These are phyloP conservation scores for Trachops cirrhosus DNA, from an alignment of 2,797 vertebrate species.

Conservation along the genomic window DNA sequence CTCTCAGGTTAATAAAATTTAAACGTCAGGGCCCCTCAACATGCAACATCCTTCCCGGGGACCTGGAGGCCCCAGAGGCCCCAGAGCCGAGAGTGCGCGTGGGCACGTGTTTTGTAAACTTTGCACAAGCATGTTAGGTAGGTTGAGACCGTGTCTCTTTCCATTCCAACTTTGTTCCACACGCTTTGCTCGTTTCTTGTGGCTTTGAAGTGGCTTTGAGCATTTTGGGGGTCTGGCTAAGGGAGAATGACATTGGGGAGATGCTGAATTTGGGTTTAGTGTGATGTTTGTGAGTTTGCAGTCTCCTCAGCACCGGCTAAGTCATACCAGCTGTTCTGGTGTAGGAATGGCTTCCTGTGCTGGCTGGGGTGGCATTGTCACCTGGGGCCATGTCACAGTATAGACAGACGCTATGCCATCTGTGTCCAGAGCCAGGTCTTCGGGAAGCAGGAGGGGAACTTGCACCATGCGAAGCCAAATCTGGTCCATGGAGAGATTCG, in stretches of 20 bases:
- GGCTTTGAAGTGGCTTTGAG: not conserved
- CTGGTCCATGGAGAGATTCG: not conserved
- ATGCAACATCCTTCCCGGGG: fast-evolving
- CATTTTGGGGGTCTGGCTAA: not conserved
- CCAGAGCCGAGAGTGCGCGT: fast-evolving
- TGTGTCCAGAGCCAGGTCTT: not conserved
- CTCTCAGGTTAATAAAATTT: not conserved
- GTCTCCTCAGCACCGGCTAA: not conserved
- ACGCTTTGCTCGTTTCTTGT: not conserved
- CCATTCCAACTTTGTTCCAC: not conserved
- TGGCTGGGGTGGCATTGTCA: not conserved
- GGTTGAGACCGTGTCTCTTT: not conserved
- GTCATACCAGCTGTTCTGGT: not conserved
- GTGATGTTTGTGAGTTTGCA: too few species aligned
- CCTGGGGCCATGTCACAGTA: fast-evolving
- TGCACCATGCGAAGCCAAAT: not conserved
- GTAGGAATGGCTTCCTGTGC: not conserved
- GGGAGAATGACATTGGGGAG: not conserved
- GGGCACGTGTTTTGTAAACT: not conserved
- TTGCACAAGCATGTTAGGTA: not conserved
- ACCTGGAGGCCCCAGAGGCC: not conserved
- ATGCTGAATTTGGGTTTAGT: not conserved
- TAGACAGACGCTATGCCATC: not conserved
- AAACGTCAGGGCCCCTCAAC: not conserved
- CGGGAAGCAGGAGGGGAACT: not conserved